Base-by-base conservation (phyloP, 2,888 invertebrate species). In the Tinea trinotella region DNA sequence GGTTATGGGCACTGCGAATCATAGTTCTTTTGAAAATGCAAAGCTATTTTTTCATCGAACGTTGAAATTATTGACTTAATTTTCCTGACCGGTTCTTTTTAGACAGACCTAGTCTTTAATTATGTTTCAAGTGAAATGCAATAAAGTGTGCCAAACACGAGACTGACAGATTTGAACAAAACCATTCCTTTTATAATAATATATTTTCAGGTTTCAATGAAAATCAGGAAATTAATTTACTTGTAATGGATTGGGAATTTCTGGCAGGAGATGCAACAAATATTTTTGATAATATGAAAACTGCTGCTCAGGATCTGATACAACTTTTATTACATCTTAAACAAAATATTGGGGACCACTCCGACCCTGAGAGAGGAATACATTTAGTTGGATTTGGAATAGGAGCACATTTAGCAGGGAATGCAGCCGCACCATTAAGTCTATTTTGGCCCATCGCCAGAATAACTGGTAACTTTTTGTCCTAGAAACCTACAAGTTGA, bases 401-500 rank as follows among this genome's bases (percentile, higher is more conserved):
- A 0, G 58, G 58, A 22, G 57, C 57, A 7, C 57, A 58, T 20
- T 9, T 58, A 1, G 57, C 49, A 5, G 58, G 58, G 12, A 55
- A 55, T 2, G 20, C 55, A 10, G 57, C 52, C 13, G 49, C 54
- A 2, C 13, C 2, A 2, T 17, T 52, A 5, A 56, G 50, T n/a
- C 7, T 24, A 4, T 13, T 15, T 9, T 10, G 22, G 19, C 46
- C 48, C 10, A 56, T 57, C 1, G 54, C 13, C 10, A 58, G 56
- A 30, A 57, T 58, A 13, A 58, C 58, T 34, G 58, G 58, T 57
- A 50, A 40, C n/a, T n/a, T n/a, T n/a, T n/a, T n/a, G n/a, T n/a
- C n/a, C n/a, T n/a, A n/a, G n/a, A n/a, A n/a, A n/a, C n/a, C n/a
- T n/a, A n/a, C n/a, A n/a, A n/a, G n/a, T n/a, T n/a, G n/a, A n/a